A percentile compares a stretch with the other conserved stretches of the same genome.
Evolutionary conservation across 2,888 invertebrate species (phyloP).

Genomic region (Cybosia mesomella): DNA sequence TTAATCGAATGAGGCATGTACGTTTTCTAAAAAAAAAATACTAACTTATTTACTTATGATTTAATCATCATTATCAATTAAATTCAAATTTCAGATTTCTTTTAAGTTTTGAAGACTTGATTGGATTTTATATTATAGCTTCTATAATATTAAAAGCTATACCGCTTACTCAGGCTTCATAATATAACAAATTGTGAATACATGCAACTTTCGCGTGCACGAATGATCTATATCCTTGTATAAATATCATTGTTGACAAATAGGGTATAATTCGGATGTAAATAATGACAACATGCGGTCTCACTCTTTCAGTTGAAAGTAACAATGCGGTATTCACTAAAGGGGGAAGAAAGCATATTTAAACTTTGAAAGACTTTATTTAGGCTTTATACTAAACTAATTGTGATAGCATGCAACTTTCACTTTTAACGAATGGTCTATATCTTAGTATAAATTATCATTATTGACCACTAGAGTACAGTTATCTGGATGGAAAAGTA

Average conservation of each 20-base stretch:
- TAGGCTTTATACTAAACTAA: no score
- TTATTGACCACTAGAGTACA: no score
- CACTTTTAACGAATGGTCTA: no score
- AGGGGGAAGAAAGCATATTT: background rate
- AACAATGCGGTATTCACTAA: background rate
- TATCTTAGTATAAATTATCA: no score
- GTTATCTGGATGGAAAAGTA: background rate
- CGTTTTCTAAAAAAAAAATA: background rate
- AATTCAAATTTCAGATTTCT: background rate
- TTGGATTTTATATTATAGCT: background rate
- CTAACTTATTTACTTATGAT: conserved; percentile 1
- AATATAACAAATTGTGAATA: background rate
- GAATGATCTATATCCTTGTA: background rate
- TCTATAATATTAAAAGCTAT: background rate
- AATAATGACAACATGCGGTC: background rate
- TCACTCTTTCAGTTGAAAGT: background rate
- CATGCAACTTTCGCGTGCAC: background rate
- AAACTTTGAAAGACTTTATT: conserved; percentile 1
- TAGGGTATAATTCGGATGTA: no score
- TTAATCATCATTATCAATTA: background rate
- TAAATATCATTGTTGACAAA: no score
- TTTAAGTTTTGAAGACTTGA: background rate
- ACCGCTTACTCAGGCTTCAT: background rate
- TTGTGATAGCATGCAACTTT: no score
- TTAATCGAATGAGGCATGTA: conserved; percentile 1